Conservation (phyloP, 2,113 vertebrate species). For the Morone saxatilis region DNA sequence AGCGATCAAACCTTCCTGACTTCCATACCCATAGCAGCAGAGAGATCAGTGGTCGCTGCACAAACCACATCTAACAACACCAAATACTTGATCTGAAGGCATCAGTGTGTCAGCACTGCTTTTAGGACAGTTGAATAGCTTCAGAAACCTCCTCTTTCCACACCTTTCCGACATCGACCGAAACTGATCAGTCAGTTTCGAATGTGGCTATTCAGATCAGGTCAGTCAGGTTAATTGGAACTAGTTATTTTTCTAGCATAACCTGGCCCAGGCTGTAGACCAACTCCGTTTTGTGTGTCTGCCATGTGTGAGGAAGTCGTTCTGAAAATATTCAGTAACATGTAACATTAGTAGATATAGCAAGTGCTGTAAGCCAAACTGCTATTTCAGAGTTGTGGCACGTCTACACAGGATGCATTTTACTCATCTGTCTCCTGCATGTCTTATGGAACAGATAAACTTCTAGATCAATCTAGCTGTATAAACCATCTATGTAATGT, state of each 20-base stretch:
- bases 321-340: background rate
- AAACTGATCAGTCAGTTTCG: background rate
- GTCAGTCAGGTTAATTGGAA: background rate
- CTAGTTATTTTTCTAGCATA: background rate
- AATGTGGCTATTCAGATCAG: background rate
- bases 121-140: background rate
- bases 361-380: no score
- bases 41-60: slow-evolving; percentile 33
- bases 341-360: no score
- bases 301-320: background rate
- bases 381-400: no score
- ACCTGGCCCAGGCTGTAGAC: no score
- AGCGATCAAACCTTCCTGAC: slow-evolving; percentile 47
- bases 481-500: no score
- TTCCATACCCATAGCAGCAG: slow-evolving; percentile 41
- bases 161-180: background rate
- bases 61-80: slow-evolving; percentile 44
- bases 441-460: no score
- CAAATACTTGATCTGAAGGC: slow-evolving; percentile 37
- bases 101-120: background rate
- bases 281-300: background rate
- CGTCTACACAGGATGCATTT: no score
- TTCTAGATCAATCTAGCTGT: no score
- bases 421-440: no score
- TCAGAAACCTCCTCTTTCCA: background rate